phyloP scores from a whole-genome alignment of 2,113 vertebrate genomes.

The Paedocypris sp. region DNA sequence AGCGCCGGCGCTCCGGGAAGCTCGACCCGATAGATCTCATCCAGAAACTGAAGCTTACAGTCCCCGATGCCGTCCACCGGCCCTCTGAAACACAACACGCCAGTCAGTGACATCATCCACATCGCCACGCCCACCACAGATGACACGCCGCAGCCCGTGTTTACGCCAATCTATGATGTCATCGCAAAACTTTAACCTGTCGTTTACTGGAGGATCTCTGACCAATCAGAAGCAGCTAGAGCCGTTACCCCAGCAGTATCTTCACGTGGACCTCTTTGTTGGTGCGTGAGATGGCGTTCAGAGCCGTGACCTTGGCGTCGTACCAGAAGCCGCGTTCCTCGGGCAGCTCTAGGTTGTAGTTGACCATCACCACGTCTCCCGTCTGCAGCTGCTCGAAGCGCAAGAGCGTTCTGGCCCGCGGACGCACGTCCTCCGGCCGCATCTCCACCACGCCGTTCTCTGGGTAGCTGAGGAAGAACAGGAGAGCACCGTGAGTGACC shows the following conservation, averaged over 20 bases:
- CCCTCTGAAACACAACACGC: conserved; percentile 60
- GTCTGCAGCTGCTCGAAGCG: conserved; percentile 77
- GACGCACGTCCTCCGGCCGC: conserved; percentile 69
- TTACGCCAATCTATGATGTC: no score
- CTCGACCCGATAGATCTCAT: conserved; percentile 95
- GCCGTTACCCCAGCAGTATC: conserved; percentile 85
- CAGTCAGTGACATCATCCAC: not conserved
- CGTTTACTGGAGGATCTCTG: no score
- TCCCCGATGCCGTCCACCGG: conserved; percentile 82
- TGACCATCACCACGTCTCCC: conserved; percentile 83
- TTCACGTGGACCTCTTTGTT: conserved; percentile 90
- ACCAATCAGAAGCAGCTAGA: not conserved
- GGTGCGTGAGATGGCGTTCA: conserved; percentile 86
- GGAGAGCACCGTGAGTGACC: not conserved
- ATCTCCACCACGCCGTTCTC: conserved; percentile 89
- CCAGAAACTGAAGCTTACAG: conserved; percentile 83
- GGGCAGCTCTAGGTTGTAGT: conserved; percentile 91
- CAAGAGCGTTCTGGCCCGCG: conserved; percentile 77
- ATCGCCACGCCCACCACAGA: no score
- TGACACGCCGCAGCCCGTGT: no score
- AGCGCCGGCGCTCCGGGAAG: conserved; percentile 79
- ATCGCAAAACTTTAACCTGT: no score
- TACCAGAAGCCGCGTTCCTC: conserved; percentile 97
- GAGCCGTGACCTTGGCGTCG: conserved; percentile 77
- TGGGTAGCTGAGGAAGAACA: conserved; percentile 69